Percentiles rank a stretch among this genome's conserved stretches.
Conservation (phyloP, 2,888 invertebrate species). For the Dioctria rufipes region DNA sequence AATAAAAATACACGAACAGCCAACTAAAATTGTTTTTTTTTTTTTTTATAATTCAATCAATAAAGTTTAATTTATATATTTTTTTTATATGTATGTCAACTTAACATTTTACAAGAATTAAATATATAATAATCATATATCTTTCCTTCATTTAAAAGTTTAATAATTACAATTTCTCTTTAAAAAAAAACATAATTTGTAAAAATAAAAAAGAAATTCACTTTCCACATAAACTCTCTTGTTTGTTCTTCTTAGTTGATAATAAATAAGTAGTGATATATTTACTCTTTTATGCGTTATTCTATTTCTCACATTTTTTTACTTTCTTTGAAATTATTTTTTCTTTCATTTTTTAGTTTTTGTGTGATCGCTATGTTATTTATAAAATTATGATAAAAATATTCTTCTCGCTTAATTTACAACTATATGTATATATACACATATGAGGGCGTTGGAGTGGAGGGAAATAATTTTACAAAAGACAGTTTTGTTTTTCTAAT, state of each 20-base stretch:
- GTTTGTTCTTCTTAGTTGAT: slow-evolving; percentile 49
- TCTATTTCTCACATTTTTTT: slow-evolving; percentile 44
- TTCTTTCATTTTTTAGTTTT: slow-evolving; percentile 29
- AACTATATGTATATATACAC: slow-evolving; percentile 26
- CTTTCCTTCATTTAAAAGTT: slow-evolving; percentile 36
- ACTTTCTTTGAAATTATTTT: slow-evolving; percentile 36
- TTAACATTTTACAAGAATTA: slow-evolving; percentile 45
- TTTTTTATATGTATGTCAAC: slow-evolving; percentile 47
- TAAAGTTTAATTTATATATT: slow-evolving; percentile 47
- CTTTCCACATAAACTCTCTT: slow-evolving; percentile 33
- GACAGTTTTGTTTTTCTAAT: slow-evolving; percentile 26
- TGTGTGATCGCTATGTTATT: slow-evolving; percentile 43
- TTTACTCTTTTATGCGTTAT: slow-evolving; percentile 31
- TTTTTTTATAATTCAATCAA: slow-evolving; percentile 50
- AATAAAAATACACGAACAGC: slow-evolving; percentile 31
- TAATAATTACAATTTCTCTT: slow-evolving; percentile 44
- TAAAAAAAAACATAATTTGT: slow-evolving; percentile 43
- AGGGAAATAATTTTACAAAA: slow-evolving; percentile 52
- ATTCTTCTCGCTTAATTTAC: slow-evolving; percentile 47
- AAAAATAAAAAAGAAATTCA: slow-evolving; percentile 43
- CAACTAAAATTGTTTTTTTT: slow-evolving; percentile 50
- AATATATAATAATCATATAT: slow-evolving; percentile 49
- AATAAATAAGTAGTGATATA: slow-evolving; percentile 52
- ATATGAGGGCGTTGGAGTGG: slow-evolving; percentile 37
- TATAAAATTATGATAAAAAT: slow-evolving; percentile 53